Evolutionary conservation across 2,113 vertebrate species (phyloP).

Genomic region (Bos javanicus): DNA sequence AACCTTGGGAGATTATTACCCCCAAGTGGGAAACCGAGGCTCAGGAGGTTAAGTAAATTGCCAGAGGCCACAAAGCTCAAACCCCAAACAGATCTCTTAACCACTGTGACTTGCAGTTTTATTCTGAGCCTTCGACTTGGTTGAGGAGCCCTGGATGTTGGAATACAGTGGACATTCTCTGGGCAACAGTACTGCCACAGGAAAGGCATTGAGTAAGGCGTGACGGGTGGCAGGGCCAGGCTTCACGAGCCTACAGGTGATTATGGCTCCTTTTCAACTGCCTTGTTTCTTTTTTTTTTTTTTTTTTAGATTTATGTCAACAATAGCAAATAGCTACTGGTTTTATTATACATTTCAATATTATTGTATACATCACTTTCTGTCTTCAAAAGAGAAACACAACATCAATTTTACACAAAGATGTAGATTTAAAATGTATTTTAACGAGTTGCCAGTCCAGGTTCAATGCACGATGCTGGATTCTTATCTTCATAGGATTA

Average conservation of each 20-base stretch:
- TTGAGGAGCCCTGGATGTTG: not conserved
- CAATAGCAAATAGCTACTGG: too few relatives aligned
- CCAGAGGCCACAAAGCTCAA: not conserved
- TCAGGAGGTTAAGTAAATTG: not conserved
- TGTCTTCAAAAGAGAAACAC: too few relatives aligned
- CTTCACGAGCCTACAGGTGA: conserved; percentile 37
- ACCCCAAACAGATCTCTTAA: not conserved
- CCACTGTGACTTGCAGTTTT: not conserved
- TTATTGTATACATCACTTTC: too few relatives aligned
- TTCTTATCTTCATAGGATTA: conserved; percentile 70
- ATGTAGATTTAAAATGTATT: too few relatives aligned
- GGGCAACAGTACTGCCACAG: not conserved
- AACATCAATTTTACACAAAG: too few relatives aligned
- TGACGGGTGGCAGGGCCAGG: not conserved
- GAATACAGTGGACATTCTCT: not conserved
- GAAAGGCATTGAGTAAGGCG: not conserved
- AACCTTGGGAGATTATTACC: not conserved
- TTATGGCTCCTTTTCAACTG: conserved; percentile 64
- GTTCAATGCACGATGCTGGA: too few relatives aligned
- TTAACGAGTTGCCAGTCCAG: too few relatives aligned
- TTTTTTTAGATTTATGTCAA: too few relatives aligned
- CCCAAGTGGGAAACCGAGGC: not conserved
- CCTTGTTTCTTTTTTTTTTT: conserved; percentile 32
- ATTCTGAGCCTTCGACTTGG: not conserved
- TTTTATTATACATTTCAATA: too few relatives aligned